Percentiles rank a stretch among this genome's conserved stretches.
These are phyloP conservation scores for Alcedo quadribrachys DNA, from an alignment of 2,797 vertebrate genomes.

Conservation along the genomic window DNA sequence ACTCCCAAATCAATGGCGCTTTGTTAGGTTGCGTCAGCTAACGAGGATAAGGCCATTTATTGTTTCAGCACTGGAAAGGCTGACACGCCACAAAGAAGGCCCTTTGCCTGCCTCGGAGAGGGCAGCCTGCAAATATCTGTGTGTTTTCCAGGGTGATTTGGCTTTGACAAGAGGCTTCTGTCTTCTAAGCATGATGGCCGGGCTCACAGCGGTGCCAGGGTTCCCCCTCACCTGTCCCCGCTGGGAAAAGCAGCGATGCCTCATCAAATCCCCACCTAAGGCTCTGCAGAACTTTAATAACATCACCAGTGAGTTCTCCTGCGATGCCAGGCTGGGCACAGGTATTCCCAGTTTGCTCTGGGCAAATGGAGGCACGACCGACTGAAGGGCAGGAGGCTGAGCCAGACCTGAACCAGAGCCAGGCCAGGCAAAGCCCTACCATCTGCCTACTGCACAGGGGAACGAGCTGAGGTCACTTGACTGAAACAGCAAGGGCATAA, in stretches of 20 bases:
- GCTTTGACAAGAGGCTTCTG: conserved; percentile 45
- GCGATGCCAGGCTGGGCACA: not conserved
- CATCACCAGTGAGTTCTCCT: not conserved
- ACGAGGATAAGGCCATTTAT: conserved; percentile 43
- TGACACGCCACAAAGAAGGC: conserved; percentile 23
- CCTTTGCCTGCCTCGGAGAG: not conserved
- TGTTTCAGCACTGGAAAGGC: conserved; percentile 2
- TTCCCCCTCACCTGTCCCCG: not conserved
- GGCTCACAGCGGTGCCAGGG: not conserved
- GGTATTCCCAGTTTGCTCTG: not conserved
- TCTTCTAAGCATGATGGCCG: not conserved
- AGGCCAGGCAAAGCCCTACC: conserved; percentile 5
- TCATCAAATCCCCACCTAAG: not conserved
- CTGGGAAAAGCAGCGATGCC: not conserved
- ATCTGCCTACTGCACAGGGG: not conserved
- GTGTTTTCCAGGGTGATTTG: conserved; percentile 12
- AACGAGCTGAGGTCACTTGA: not conserved
- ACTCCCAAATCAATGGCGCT: conserved; percentile 13
- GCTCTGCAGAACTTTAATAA: not conserved
- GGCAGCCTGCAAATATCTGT: conserved; percentile 11
- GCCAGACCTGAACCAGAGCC: not conserved
- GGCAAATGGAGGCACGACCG: not conserved
- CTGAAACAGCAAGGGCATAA: conserved; percentile 28
- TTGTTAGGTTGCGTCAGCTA: conserved; percentile 36
- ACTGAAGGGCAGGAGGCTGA: not conserved